These are phyloP conservation scores for Triplophysa tibetana DNA, from an alignment of 2,113 vertebrate species.

Conservation along the genomic window DNA sequence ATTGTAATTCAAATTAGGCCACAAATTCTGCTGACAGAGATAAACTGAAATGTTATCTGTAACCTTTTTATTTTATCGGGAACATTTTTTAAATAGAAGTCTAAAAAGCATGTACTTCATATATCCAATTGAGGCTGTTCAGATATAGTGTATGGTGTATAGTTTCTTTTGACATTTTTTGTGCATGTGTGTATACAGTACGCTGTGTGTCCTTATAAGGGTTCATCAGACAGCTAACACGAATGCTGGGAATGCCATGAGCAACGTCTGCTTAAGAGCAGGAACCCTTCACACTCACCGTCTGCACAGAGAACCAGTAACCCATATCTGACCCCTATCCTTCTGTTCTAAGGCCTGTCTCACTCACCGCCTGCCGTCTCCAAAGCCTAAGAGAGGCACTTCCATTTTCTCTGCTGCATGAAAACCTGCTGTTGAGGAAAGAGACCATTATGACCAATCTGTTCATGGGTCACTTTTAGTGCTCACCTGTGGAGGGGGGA, in stretches of 20 bases:
- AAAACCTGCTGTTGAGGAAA: neutral
- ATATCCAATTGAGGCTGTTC: neutral
- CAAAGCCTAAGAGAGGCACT: neutral
- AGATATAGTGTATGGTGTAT: neutral
- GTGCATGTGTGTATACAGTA: neutral
- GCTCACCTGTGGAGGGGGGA: too few relatives aligned
- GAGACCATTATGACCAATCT: slow-evolving; percentile 10
- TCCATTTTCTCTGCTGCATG: neutral
- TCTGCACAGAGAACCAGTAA: slow-evolving; percentile 28
- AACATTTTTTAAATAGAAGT: neutral
- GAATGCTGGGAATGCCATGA: slow-evolving; percentile 2
- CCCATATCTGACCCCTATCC: slow-evolving; percentile 11
- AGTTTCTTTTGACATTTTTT: neutral
- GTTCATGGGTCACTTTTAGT: neutral
- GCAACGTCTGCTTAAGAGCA: neutral
- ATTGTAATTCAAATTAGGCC: neutral
- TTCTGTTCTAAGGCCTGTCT: slow-evolving; percentile 11
- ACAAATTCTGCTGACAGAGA: neutral
- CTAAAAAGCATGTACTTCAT: neutral
- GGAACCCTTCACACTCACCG: slow-evolving; percentile 9
- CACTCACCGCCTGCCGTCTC: neutral
- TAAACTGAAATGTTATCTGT: neutral
- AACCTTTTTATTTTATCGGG: neutral
- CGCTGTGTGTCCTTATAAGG: neutral
- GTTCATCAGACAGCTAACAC: neutral